phyloP scores from a whole-genome alignment of 2,888 invertebrate genomes.

The Petrolisthes manimaculis region DNA sequence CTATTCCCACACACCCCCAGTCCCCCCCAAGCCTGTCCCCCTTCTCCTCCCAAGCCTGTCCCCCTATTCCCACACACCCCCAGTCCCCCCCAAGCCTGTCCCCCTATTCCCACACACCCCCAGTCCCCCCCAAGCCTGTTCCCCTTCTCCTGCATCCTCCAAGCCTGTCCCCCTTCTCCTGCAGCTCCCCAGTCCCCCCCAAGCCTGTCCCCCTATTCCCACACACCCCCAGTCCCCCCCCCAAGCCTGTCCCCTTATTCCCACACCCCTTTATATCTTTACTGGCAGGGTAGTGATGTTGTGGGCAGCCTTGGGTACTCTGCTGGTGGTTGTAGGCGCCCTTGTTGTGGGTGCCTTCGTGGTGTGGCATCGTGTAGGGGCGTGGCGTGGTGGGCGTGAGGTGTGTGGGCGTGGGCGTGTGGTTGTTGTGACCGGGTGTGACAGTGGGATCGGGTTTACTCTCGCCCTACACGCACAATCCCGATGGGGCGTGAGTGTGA shows the following conservation, averaged over 20 bases:
- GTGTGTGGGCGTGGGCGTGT: slow-evolving; percentile 48
- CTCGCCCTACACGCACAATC: slow-evolving; percentile 76
- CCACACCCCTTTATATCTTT: background rate
- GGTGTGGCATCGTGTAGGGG: background rate
- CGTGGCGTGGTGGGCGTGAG: background rate
- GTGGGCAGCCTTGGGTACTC: slow-evolving; percentile 1
- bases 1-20: no score
- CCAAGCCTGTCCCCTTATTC: no score
- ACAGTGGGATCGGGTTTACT: slow-evolving; percentile 85
- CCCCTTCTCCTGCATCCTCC: background rate
- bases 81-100: background rate
- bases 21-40: background rate
- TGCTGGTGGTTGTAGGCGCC: background rate
- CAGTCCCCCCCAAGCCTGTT: background rate
- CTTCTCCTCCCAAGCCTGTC: background rate
- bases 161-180: background rate
- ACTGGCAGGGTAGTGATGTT: background rate
- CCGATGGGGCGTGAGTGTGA: slow-evolving; percentile 78
- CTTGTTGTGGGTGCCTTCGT: background rate
- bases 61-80: no score
- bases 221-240: background rate
- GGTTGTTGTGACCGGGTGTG: slow-evolving; percentile 83
- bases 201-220: no score
- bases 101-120: background rate
- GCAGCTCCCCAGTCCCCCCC: background rate